Evolutionary conservation across 1,140 invertebrate species (phyloP).

Genomic region (Drosophila setifemur): DNA sequence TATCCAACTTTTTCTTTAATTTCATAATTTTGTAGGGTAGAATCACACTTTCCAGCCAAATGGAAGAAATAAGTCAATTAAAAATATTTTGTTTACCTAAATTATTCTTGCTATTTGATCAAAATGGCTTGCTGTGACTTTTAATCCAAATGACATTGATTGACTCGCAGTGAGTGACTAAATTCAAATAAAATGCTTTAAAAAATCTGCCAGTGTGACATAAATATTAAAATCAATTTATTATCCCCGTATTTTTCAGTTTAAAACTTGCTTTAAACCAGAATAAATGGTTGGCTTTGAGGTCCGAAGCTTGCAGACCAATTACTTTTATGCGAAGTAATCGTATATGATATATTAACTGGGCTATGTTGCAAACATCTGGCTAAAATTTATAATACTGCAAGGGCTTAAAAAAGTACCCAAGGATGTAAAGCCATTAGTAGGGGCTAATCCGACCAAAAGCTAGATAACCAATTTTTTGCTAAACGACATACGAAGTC

Average conservation of each 20-base stretch:
- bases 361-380: too few relatives aligned
- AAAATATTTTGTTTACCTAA: background rate
- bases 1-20: too few relatives aligned
- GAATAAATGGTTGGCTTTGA: too few relatives aligned
- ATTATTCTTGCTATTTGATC: conserved; percentile 1
- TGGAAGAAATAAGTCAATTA: conserved; percentile 2
- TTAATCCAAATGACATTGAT: background rate
- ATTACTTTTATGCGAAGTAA: too few relatives aligned
- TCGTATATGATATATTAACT: too few relatives aligned
- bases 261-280: too few relatives aligned
- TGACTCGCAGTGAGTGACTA: background rate
- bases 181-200: background rate
- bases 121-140: background rate
- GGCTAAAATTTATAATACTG: too few relatives aligned
- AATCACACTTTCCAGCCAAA: background rate
- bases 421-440: too few relatives aligned
- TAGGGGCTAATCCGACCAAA: conserved; percentile 1
- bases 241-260: too few relatives aligned
- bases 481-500: conserved; percentile 18
- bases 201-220: background rate
- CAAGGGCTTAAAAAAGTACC: too few relatives aligned
- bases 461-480: conserved; percentile 4
- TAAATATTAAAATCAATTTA: background rate
- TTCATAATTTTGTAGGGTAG: background rate
- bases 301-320: too few relatives aligned